Evolutionary conservation across 2,888 invertebrate species (phyloP), one percentile per base, ranked within the genome.

Genomic region (Nomada lathburiana): DNA sequence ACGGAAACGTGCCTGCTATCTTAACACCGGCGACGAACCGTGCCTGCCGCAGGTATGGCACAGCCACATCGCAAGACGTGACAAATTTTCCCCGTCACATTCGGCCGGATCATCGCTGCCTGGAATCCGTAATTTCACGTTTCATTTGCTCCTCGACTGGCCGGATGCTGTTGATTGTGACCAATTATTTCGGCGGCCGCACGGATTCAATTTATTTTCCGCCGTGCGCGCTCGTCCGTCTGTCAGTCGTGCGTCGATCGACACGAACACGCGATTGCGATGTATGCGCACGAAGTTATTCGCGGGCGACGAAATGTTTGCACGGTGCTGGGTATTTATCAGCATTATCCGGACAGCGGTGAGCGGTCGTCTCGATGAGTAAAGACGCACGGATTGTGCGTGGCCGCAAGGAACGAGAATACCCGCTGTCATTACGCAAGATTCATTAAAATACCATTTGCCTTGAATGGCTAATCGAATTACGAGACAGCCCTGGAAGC

Each of bases 101-200:
- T 44, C 26, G 36, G 63, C 18, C 55, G 53, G 44, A 72, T 64
- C 26, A 64, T 72, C 64, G 53, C 36, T 62, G 70, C n/a, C 64
- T 42, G 26, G 64, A 64, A 64, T 50, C 52, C 44, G 64, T 64
- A 53, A 72, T 72, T 72, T 64, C 44, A 13, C 20, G 44, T 72
- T 23, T 72, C 42, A 71, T 60, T 71, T 52, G 70, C 70, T 62
- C 60, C 60, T 36, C 50, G 50, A 16, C 70, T 36, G 13, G 70
- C 70, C 70, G 70, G 60, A 62, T 71, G 60, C 47, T 29, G 70
- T 47, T 60, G 70, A 71, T 72, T 55, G 53, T 26, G 20, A 64
- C 44, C 55, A 72, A 72, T 72, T 72, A 72, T 72, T 64, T 64
- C 64, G 72, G 64, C 36, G 42, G 36, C 64, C n/a, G 44, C 63